Conservation (phyloP, 2,888 invertebrate species). For the Apamea epomidion region DNA sequence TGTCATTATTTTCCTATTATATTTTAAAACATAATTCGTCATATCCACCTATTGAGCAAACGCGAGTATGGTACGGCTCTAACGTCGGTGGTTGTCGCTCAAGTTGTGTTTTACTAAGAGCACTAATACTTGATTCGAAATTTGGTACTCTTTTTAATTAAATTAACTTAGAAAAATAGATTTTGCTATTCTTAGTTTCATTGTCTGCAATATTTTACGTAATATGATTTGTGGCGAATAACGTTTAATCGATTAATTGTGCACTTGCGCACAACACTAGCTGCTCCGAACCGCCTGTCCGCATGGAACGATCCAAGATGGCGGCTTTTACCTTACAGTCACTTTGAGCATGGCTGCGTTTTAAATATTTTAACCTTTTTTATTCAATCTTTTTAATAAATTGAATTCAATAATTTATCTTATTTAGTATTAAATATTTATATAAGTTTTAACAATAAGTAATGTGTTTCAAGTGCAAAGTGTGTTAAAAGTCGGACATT, state of each 20-base stretch:
- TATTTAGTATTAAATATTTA: slow-evolving; percentile 79
- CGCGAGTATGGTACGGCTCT: neutral
- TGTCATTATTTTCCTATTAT: neutral
- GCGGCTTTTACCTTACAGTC: slow-evolving; percentile 87
- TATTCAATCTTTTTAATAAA: slow-evolving; percentile 76
- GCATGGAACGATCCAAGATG: slow-evolving; percentile 88
- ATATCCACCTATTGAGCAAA: too few species aligned
- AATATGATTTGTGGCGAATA: slow-evolving; percentile 8
- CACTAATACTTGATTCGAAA: neutral
- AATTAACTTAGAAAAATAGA: neutral
- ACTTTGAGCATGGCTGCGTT: slow-evolving; percentile 83
- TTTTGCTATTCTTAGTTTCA: neutral
- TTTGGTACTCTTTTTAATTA: neutral
- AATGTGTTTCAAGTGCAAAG: slow-evolving; percentile 82
- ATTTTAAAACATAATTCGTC: neutral
- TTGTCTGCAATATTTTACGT: slow-evolving; percentile 17
- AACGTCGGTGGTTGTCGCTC: neutral
- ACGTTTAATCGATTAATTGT: slow-evolving; percentile 77
- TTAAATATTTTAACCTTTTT: slow-evolving; percentile 80
- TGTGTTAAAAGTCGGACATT: slow-evolving; percentile 80
- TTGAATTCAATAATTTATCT: slow-evolving; percentile 75
- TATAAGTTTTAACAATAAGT: slow-evolving; percentile 81
- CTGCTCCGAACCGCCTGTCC: slow-evolving; percentile 76
- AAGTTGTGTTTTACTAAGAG: neutral
- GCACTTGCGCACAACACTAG: slow-evolving; percentile 88